Percentiles rank a stretch among this genome's conserved stretches.
Evolutionary conservation across 64 coral and sea anemone genomes (phyloP).

Genomic region (Montipora foliosa): DNA sequence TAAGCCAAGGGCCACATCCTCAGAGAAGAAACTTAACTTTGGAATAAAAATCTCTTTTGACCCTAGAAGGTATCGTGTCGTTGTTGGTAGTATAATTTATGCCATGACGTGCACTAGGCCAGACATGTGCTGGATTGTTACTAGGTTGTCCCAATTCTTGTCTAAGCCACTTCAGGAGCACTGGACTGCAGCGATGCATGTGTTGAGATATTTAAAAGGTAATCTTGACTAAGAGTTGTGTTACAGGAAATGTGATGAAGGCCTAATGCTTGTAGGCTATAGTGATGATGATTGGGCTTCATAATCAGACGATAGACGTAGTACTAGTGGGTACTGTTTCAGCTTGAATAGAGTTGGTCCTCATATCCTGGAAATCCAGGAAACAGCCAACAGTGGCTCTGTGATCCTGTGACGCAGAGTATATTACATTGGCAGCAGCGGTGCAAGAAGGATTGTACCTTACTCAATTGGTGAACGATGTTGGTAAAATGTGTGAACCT

Average conservation of each 20-base stretch:
- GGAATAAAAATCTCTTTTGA: too few species aligned
- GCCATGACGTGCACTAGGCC: too few species aligned
- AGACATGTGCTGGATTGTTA: too few species aligned
- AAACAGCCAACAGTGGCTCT: conserved; percentile 46
- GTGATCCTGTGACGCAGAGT: neutral
- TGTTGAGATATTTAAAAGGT: too few species aligned
- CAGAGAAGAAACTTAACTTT: too few species aligned
- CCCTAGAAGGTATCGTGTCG: too few species aligned
- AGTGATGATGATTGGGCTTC: conserved; percentile 56
- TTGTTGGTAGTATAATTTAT: too few species aligned
- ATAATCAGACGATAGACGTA: conserved; percentile 33
- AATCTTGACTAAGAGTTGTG: neutral
- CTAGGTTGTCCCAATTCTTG: too few species aligned
- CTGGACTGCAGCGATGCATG: too few species aligned
- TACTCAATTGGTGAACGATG: conserved; percentile 6
- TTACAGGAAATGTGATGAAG: conserved; percentile 36
- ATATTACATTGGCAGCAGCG: too few species aligned
- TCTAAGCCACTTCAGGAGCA: too few species aligned
- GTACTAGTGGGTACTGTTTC: conserved; percentile 49
- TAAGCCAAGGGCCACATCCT: too few species aligned
- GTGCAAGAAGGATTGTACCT: conserved; percentile 1
- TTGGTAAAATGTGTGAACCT: neutral
- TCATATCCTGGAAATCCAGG: conserved; percentile 61
- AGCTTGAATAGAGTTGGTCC: conserved; percentile 9
- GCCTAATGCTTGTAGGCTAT: conserved; percentile 14